Percentiles rank a stretch among this genome's conserved stretches.
These are phyloP conservation scores for Fragum fragum DNA, from an alignment of 2,888 invertebrate genomes.

Conservation along the genomic window DNA sequence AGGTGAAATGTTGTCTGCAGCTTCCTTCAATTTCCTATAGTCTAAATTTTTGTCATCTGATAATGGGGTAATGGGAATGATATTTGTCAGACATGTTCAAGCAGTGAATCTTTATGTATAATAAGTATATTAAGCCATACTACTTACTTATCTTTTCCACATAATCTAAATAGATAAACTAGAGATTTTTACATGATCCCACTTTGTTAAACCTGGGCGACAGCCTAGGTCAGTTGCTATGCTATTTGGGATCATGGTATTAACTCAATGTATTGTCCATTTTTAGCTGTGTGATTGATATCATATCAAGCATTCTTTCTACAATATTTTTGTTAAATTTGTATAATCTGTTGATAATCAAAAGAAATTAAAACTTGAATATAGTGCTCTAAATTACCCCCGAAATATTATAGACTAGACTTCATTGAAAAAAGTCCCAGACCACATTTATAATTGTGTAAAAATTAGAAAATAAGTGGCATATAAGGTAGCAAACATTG, in stretches of 20 bases:
- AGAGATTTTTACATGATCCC: constrained; percentile 43
- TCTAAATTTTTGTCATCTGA: too few species aligned
- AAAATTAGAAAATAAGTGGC: too few species aligned
- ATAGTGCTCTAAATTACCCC: too few species aligned
- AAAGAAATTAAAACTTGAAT: too few species aligned
- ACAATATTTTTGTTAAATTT: too few species aligned
- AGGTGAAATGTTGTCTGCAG: too few species aligned
- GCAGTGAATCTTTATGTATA: constrained; percentile 1
- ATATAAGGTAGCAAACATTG: too few species aligned
- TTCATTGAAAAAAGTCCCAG: too few species aligned
- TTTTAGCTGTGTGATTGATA: constrained; percentile 9
- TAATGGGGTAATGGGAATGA: not conserved
- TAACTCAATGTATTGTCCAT: constrained; percentile 13
- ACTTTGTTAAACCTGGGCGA: constrained; percentile 21
- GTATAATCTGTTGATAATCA: too few species aligned
- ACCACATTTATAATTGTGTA: too few species aligned
- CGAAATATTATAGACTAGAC: too few species aligned
- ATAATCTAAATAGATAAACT: constrained; percentile 55
- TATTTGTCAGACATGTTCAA: not conserved
- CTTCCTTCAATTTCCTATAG: too few species aligned
- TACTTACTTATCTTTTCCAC: constrained; percentile 37
- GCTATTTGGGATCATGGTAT: constrained; percentile 8
- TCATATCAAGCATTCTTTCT: constrained; percentile 15
- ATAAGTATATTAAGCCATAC: constrained; percentile 25
- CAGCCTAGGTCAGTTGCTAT: constrained; percentile 43